Evolutionary conservation across 1,140 invertebrate species (phyloP).

Genomic region (Pristionchus pacificus): DNA sequence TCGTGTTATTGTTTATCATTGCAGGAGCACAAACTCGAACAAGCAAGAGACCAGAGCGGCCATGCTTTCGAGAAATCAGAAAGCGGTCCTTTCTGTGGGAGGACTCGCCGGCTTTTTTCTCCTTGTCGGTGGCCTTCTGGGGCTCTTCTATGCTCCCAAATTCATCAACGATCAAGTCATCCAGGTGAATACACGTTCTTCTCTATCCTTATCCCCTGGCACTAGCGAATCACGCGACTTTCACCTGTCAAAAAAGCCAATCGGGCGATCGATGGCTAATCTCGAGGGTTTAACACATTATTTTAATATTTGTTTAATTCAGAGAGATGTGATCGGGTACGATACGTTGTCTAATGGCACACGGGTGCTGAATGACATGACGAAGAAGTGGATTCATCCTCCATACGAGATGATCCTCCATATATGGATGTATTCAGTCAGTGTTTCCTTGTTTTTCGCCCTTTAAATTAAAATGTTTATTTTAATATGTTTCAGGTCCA

Average conservation of each 20-base stretch:
- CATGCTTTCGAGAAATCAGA: background rate
- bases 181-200: background rate
- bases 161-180: background rate
- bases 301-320: slow-evolving; percentile 6
- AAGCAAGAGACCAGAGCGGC: too few species aligned
- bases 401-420: slow-evolving; percentile 38
- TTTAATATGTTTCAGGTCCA: slow-evolving; percentile 34
- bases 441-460: slow-evolving; percentile 1
- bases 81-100: background rate
- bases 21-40: too few species aligned
- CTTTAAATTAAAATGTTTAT: background rate
- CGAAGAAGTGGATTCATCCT: slow-evolving; percentile 36
- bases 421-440: slow-evolving; percentile 34
- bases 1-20: too few species aligned
- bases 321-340: slow-evolving; percentile 27
- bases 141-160: background rate
- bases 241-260: background rate
- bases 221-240: background rate
- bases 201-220: background rate
- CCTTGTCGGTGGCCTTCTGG: background rate
- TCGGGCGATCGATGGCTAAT: background rate
- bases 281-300: background rate
- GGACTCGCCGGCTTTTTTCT: background rate
- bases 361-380: slow-evolving; percentile 32
- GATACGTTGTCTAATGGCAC: slow-evolving; percentile 31